Percentiles rank a stretch among this genome's conserved stretches.
These are phyloP conservation scores for Noctilio leporinus DNA, from an alignment of 2,113 vertebrate species.

Conservation along the genomic window DNA sequence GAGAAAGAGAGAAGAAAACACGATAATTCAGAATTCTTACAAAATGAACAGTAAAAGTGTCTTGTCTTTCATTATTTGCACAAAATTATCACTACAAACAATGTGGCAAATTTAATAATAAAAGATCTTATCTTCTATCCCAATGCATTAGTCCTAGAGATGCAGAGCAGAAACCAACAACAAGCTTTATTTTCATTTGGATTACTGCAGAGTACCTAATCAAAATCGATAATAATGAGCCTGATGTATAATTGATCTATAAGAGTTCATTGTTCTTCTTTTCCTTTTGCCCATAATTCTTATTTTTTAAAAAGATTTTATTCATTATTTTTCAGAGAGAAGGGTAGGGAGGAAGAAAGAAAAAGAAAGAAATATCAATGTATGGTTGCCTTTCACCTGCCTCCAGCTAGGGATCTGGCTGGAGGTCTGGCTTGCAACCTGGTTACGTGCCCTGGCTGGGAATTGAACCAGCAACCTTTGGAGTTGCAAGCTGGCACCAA, in stretches of 20 bases:
- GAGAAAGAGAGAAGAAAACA: background rate
- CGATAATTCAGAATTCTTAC: background rate
- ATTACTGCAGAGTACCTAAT: background rate
- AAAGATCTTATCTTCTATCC: background rate
- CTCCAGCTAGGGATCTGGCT: no score
- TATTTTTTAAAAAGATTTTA: no score
- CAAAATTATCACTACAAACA: background rate
- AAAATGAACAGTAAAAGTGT: background rate
- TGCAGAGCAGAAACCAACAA: background rate
- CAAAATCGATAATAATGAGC: background rate
- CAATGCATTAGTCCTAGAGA: background rate
- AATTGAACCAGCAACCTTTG: no score
- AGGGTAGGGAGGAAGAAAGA: no score
- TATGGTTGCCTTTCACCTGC: no score
- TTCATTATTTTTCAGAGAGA: no score
- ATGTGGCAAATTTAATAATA: background rate
- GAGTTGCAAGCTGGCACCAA: no score
- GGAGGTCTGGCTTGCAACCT: no score
- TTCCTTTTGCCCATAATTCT: background rate
- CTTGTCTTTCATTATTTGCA: background rate
- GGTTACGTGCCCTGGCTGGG: no score
- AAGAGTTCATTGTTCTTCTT: background rate
- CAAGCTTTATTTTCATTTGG: background rate
- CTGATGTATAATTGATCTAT: background rate
- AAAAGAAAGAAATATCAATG: no score